Conservation (phyloP, 2,113 vertebrate genomes). For the Cairina moschata region DNA sequence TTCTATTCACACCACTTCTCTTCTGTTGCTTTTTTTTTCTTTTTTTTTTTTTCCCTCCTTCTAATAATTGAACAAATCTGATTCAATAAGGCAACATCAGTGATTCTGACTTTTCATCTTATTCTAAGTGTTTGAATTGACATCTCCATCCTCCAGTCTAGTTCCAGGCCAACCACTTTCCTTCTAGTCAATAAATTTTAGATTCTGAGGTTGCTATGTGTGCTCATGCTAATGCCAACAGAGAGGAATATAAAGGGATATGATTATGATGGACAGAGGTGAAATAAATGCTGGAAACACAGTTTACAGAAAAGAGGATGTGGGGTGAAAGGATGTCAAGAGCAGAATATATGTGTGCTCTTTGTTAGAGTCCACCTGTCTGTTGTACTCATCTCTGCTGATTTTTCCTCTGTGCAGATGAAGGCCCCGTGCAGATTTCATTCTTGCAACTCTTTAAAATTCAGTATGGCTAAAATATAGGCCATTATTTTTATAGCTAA, state of each 20-base stretch:
- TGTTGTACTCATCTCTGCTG: background rate
- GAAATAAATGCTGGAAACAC: background rate
- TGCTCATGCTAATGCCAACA: background rate
- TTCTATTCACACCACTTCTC: background rate
- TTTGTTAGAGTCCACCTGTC: background rate
- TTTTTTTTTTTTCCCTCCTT: background rate
- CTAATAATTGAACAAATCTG: background rate
- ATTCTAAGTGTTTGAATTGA: background rate
- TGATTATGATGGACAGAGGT: slow-evolving; percentile 12
- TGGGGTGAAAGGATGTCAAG: background rate
- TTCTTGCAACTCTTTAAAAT: background rate
- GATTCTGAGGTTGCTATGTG: background rate
- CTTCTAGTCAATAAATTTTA: background rate
- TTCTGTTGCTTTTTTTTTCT: background rate
- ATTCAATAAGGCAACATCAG: background rate
- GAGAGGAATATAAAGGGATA: background rate
- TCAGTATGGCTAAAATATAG: background rate
- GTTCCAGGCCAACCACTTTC: background rate
- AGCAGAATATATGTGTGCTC: background rate
- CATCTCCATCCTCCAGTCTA: background rate
- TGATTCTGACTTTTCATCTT: background rate
- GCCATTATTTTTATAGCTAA: background rate
- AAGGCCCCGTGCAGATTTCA: background rate
- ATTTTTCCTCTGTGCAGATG: background rate
- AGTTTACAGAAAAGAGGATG: background rate